These are phyloP conservation scores for Plagodis pulveraria DNA, from an alignment of 2,888 invertebrate species.

Conservation along the genomic window DNA sequence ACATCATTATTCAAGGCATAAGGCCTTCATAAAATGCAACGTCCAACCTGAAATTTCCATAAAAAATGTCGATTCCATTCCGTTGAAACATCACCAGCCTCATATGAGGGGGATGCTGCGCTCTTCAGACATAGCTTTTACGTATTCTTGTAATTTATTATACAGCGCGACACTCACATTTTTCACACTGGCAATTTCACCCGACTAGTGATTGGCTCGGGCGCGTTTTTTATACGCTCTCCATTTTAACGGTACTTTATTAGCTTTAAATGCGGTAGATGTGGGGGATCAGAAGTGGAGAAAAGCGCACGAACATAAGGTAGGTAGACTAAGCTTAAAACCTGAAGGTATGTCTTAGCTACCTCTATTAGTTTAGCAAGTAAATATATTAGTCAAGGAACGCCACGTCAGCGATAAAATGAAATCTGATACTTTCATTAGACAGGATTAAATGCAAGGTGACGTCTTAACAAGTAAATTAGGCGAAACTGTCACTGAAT, in stretches of 20 bases:
- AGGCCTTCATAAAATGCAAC: slow-evolving; percentile 31
- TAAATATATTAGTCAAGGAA: too few relatives aligned
- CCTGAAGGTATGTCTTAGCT: too few relatives aligned
- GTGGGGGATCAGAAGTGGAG: slow-evolving; percentile 30
- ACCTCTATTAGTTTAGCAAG: too few relatives aligned
- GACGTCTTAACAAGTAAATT: too few relatives aligned
- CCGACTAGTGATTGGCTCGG: slow-evolving; percentile 56
- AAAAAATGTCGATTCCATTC: slow-evolving; percentile 31
- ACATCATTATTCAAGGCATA: slow-evolving; percentile 19
- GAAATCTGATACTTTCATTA: too few relatives aligned
- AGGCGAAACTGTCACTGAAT: too few relatives aligned
- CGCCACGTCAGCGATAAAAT: too few relatives aligned
- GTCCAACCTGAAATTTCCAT: slow-evolving; percentile 29
- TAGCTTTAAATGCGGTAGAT: slow-evolving; percentile 36
- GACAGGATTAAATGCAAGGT: too few relatives aligned
- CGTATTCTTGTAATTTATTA: slow-evolving; percentile 68
- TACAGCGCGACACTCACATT: slow-evolving; percentile 48
- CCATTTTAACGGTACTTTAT: slow-evolving; percentile 53
- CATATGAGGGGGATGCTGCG: slow-evolving; percentile 6
- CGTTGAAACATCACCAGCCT: slow-evolving; percentile 13
- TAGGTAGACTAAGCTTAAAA: too few relatives aligned
- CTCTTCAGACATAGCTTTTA: slow-evolving; percentile 11
- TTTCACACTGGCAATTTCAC: slow-evolving; percentile 61
- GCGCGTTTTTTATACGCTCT: slow-evolving; percentile 47
- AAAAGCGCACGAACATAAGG: neutral